Base-by-base conservation (phyloP, 2,797 vertebrate species). In the Brachyalestes nurse region DNA sequence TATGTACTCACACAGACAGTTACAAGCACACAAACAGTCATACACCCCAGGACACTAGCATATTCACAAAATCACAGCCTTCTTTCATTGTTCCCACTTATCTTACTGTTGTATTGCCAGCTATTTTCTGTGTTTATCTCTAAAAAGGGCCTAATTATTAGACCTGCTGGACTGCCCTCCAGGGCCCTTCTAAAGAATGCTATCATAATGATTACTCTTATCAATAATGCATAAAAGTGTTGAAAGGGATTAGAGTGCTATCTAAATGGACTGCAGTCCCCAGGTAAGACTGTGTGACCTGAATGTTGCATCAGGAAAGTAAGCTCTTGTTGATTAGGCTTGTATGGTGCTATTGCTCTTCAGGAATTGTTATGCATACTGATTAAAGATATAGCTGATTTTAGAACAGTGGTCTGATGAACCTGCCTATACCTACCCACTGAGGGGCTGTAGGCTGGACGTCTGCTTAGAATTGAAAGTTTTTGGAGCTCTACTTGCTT, bases 161-260 rank as follows among this genome's bases (percentile, higher is more conserved):
- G 86, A 89, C 19, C 60, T 92, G 91, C 93, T 84, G 89, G 90
- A 90, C 87, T 60, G 85, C 84, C 76, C 87, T 88, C 16, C 2
- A 0, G 62, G 84, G 87, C 86, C 81, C 87, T 85, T 86, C 88
- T 87, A 88, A 84, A 87, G 82, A 81, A 73, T 77, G 86, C 85
- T 77, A 87, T 82, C 70, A n/a, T 83, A 77, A 78, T 86, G 86
- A 82, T 84, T 83, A 72, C 83, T 80, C 34, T 85, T 83, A 91
- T 93, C 85, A 88, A 93, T 93, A 88, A 93, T 92, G 82, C 34
- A 92, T 75, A 51, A 80, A 40, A 51, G 42, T 28, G 82, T 85
- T 84, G 85, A 90, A 88, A 85, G 80, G 74, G 66, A 5, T 77
- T 3, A 57, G 84, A 80, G 81, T 84, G 75, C 80, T 87, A n/a